A percentile compares a stretch with the other conserved stretches of the same genome.
phyloP scores from a whole-genome alignment of 2,113 vertebrate genomes.

The Sebastes schlegelii region DNA sequence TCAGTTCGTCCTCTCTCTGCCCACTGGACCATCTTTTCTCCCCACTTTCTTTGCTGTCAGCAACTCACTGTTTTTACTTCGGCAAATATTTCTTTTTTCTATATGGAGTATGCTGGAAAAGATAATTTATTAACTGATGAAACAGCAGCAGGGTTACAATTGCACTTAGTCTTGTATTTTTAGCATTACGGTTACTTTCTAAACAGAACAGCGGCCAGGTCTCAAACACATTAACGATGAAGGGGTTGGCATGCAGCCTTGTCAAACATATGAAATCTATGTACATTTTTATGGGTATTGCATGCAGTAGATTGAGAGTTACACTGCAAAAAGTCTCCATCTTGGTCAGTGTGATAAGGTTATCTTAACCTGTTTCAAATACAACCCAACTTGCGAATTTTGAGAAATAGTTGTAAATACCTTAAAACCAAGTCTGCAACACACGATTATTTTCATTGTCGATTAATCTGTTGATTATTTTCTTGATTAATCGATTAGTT shows the following conservation, averaged over 20 bases:
- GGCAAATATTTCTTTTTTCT: conserved; percentile 11
- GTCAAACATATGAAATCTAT: conserved; percentile 31
- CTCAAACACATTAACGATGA: conserved; percentile 16
- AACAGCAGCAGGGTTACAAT: conserved; percentile 2
- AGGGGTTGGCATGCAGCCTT: conserved; percentile 14
- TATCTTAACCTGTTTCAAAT: not conserved
- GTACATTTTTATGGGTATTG: conserved; percentile 37
- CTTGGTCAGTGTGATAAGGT: too few species aligned
- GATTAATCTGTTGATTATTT: too few species aligned
- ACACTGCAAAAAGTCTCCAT: not conserved
- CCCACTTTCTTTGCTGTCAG: conserved; percentile 19
- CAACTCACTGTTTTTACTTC: conserved; percentile 33
- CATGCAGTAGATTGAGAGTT: conserved; percentile 31
- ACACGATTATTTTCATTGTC: too few species aligned
- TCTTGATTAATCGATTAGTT: too few species aligned
- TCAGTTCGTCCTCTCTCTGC: conserved; percentile 35
- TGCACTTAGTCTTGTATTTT: not conserved
- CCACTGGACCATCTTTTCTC: conserved; percentile 1
- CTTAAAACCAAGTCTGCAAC: not conserved
- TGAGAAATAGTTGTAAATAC: not conserved
- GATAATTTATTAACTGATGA: conserved; percentile 10
- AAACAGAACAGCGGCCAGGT: conserved; percentile 21
- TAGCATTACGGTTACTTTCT: conserved; percentile 4
- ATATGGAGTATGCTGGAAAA: not conserved
- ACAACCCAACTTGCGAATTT: not conserved